Percentiles rank a stretch among this genome's conserved stretches.
Conservation (phyloP, 2,797 vertebrate species). For the Tragelaphus eurycerus region DNA sequence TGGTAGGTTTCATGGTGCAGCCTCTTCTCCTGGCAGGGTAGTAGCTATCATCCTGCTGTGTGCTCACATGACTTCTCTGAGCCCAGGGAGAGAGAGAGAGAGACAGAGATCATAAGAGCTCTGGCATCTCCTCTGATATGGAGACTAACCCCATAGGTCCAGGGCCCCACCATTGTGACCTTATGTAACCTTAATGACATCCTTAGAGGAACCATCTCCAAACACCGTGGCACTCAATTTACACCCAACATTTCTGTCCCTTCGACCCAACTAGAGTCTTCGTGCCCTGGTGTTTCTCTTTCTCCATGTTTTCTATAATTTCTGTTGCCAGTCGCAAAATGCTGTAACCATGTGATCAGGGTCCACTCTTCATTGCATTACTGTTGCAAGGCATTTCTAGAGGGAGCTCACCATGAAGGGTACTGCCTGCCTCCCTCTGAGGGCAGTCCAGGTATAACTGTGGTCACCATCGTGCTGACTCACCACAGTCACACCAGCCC, state of each 20-base stretch:
- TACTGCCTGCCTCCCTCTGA: too few relatives aligned
- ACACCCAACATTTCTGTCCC: neutral
- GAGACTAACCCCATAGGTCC: neutral
- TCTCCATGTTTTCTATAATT: neutral
- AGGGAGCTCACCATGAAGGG: too few relatives aligned
- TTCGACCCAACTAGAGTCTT: neutral
- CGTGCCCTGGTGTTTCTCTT: neutral
- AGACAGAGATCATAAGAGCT: neutral
- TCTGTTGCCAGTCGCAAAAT: fast-evolving
- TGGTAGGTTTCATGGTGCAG: neutral
- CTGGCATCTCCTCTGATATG: neutral
- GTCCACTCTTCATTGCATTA: too few relatives aligned
- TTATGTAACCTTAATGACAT: neutral
- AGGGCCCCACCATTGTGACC: neutral
- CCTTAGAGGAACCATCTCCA: neutral
- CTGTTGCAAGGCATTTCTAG: neutral
- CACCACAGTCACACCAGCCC: fast-evolving
- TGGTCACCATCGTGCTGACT: fast-evolving
- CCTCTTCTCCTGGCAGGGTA: neutral
- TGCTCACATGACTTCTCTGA: neutral
- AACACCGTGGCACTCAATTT: neutral
- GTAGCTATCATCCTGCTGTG: neutral
- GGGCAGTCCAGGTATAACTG: fast-evolving
- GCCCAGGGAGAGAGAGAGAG: neutral
- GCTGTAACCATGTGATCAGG: fast-evolving